Evolutionary conservation across 2,113 vertebrate genomes (phyloP).

Genomic region (Tachysurus vachellii): DNA sequence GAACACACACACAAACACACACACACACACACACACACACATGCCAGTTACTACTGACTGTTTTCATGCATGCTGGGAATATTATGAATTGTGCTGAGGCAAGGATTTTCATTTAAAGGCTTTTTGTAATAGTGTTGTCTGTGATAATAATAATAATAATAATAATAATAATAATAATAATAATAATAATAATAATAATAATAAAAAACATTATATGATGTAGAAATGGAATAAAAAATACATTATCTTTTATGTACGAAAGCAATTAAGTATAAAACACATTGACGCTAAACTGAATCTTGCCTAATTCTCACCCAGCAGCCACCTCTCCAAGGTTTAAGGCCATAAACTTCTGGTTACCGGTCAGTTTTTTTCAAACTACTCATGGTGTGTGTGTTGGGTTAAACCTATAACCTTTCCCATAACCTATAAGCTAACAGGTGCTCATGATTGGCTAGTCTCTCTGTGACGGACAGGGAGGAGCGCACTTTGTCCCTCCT

Average conservation of each 20-base stretch:
- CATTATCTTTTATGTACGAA: not conserved
- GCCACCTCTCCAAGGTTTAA: not conserved
- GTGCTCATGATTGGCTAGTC: not conserved
- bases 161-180: not conserved
- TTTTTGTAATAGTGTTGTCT: not conserved
- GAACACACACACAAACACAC: conserved; percentile 6
- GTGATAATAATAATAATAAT: not conserved
- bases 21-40: conserved; percentile 33
- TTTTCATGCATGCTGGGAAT: not conserved
- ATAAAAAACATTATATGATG: not conserved
- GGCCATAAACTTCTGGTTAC: not conserved
- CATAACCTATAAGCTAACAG: not conserved
- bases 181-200: not conserved
- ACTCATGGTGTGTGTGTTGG: not conserved
- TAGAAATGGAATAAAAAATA: not conserved
- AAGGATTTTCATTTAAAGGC: not conserved
- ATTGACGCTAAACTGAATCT: not conserved
- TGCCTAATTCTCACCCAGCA: not conserved
- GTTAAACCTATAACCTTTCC: not conserved
- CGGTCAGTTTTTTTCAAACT: not conserved
- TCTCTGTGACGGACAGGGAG: not conserved
- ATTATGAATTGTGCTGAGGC: conserved; percentile 14
- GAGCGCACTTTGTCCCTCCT: not conserved
- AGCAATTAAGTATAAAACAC: not conserved
- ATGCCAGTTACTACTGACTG: not conserved